Conservation (phyloP, 2,797 vertebrate genomes). For the Novumbra hubbsi region DNA sequence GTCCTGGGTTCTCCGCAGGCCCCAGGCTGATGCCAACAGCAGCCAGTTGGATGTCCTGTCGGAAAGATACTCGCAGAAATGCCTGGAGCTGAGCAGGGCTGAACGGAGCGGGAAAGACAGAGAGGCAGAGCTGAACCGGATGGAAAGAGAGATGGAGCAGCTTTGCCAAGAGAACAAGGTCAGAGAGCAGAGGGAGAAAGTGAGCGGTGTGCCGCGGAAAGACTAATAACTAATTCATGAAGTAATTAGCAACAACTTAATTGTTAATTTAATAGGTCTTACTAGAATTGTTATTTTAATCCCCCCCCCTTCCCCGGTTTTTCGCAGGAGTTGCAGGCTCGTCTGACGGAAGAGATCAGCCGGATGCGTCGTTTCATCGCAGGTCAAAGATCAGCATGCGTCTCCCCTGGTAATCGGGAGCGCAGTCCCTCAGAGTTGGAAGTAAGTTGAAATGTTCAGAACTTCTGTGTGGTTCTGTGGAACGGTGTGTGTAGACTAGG, state of each 20-base stretch:
- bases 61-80: conserved; percentile 85
- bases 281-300: neutral
- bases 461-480: neutral
- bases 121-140: conserved; percentile 71
- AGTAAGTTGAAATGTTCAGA: conserved; percentile 62
- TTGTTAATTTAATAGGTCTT: too few species aligned
- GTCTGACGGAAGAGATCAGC: conserved; percentile 87
- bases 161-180: conserved; percentile 92
- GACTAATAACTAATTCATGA: neutral
- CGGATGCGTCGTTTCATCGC: conserved; percentile 85
- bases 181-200: conserved; percentile 2
- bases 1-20: conserved; percentile 62
- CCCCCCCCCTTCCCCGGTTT: neutral
- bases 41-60: conserved; percentile 87
- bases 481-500: conserved; percentile 3
- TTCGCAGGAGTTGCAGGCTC: conserved; percentile 86
- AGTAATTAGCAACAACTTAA: neutral
- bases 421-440: conserved; percentile 80
- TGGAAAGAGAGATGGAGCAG: conserved; percentile 83
- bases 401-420: conserved; percentile 62
- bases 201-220: neutral
- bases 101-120: conserved; percentile 76
- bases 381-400: conserved; percentile 70
- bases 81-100: conserved; percentile 81
- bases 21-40: conserved; percentile 76